Percentiles rank a stretch among this genome's conserved stretches.
Conservation (phyloP, 1,140 invertebrate genomes). For the Mizuhopecten yessoensis region DNA sequence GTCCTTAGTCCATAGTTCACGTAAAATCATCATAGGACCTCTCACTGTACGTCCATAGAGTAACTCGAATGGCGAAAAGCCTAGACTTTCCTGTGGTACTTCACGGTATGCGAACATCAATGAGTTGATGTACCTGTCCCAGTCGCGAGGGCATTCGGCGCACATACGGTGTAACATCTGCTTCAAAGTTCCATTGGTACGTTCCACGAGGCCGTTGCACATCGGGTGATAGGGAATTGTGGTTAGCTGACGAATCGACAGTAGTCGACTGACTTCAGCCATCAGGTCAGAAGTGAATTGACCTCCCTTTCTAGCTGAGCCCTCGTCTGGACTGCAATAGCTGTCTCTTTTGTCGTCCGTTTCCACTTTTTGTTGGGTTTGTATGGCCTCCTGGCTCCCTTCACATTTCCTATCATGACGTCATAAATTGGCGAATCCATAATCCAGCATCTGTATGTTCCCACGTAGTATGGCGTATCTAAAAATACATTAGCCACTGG, state of each 20-base stretch:
- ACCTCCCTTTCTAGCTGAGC: constrained; percentile 31
- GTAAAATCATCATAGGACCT: constrained; percentile 59
- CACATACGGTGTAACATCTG: constrained; percentile 67
- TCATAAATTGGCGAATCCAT: constrained; percentile 51
- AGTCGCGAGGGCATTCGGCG: constrained; percentile 70
- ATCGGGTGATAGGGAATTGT: constrained; percentile 63
- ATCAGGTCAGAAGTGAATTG: constrained; percentile 66
- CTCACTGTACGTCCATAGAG: constrained; percentile 42
- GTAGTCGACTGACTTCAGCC: constrained; percentile 51
- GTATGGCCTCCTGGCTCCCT: too few relatives aligned
- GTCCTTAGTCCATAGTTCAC: constrained; percentile 54
- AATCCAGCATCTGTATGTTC: not conserved
- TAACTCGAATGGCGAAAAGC: constrained; percentile 53
- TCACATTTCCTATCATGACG: constrained; percentile 51
- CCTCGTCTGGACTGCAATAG: constrained; percentile 6
- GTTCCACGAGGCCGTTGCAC: constrained; percentile 75
- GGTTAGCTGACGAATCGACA: constrained; percentile 54
- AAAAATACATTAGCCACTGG: constrained; percentile 47
- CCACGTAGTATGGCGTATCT: constrained; percentile 45
- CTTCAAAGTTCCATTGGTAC: constrained; percentile 64
- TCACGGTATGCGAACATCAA: constrained; percentile 49
- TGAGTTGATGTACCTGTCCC: constrained; percentile 74
- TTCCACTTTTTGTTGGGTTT: too few relatives aligned
- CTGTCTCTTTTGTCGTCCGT: not conserved
- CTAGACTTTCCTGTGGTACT: constrained; percentile 47